Evolutionary conservation across 2,888 invertebrate genomes (phyloP), one percentile per base, ranked within the genome.

Genomic region (Drosophila infuscata): DNA sequence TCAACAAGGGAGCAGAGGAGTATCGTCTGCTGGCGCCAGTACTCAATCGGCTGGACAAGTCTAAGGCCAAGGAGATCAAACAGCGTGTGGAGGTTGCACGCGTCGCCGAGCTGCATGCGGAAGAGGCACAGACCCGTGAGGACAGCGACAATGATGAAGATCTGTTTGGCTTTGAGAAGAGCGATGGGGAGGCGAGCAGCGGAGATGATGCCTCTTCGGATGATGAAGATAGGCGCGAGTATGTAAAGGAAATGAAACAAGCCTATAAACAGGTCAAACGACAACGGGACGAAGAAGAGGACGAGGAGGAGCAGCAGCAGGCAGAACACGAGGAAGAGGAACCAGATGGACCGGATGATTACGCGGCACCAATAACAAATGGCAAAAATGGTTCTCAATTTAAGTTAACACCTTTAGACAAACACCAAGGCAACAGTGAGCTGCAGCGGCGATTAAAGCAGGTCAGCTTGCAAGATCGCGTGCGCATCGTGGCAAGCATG

Each of bases 1-100:
- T 99, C 65, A 97, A 99, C 92, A 96, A 95, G 86, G 95, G 95
- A 90, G 96, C 97, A 57, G 97, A 98, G 88, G 98, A 98, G 91
- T 99, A 95, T 92, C 95, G 96, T 83, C 94, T 99, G 71, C 94
- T 98, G 29, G 98, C 98, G 92, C 98, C 98, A 29, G 97, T 98
- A 6, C 94, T 99, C 43, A 96, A 97, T 38, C 96, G 97, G 83
- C 92, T 98, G 59, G 97, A 97, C 82, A 97, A 96, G 91, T 94
- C 93, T 15, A 95, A 95, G 91, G 93, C 95, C 53, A 96, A 96
- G 88, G 94, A 95, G 82, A 92, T 95, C 32, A 94, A 94, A 73
- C 94, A 95, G 88, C 94, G 94, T 74, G 91, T 94, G 15, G 94
- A 94, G 79, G 92, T 93, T 15, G 94, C 95, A 70, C 93, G 94